Evolutionary conservation across 2,797 vertebrate genomes (phyloP).

Genomic region (Bryconaethiops microstoma): DNA sequence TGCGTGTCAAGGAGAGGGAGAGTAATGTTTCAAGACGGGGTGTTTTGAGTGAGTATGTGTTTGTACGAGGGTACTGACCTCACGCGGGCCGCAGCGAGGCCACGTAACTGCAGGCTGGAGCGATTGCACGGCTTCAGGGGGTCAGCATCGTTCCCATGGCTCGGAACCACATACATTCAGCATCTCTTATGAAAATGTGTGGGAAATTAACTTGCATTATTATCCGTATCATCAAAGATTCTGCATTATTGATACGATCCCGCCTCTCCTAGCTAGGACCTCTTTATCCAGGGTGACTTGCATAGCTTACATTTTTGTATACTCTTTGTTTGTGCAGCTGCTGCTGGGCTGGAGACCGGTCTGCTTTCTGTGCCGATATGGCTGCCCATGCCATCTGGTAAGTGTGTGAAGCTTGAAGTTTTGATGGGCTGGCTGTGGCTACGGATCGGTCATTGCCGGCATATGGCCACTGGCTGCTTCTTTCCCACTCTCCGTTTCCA

Average conservation of each 20-base stretch:
- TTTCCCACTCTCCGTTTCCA: conserved; percentile 12
- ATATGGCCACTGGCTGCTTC: conserved; percentile 47
- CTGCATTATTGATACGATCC: conserved; percentile 54
- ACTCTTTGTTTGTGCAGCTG: conserved; percentile 77
- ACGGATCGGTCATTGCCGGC: conserved; percentile 38
- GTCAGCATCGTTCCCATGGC: conserved; percentile 71
- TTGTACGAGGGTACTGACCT: conserved; percentile 36
- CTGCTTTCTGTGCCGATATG: conserved; percentile 53
- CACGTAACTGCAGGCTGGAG: conserved; percentile 3
- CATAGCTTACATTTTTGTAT: conserved; percentile 73
- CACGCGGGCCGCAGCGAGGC: not conserved
- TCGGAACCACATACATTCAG: conserved; percentile 50
- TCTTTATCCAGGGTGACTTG: conserved; percentile 56
- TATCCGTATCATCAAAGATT: conserved; percentile 58
- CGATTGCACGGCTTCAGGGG: conserved; percentile 47
- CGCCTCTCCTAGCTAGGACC: conserved; percentile 63
- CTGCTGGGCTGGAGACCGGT: conserved; percentile 57
- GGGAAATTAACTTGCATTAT: conserved; percentile 65
- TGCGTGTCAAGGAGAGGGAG: conserved; percentile 10
- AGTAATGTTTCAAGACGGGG: not conserved
- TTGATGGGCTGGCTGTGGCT: conserved; percentile 54
- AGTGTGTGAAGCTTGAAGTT: conserved; percentile 55
- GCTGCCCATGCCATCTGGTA: conserved; percentile 71
- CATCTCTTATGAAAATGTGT: conserved; percentile 55
- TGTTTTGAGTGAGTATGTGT: conserved; percentile 28